Conservation (phyloP, 2,888 invertebrate genomes). For the Dynastes maya region DNA sequence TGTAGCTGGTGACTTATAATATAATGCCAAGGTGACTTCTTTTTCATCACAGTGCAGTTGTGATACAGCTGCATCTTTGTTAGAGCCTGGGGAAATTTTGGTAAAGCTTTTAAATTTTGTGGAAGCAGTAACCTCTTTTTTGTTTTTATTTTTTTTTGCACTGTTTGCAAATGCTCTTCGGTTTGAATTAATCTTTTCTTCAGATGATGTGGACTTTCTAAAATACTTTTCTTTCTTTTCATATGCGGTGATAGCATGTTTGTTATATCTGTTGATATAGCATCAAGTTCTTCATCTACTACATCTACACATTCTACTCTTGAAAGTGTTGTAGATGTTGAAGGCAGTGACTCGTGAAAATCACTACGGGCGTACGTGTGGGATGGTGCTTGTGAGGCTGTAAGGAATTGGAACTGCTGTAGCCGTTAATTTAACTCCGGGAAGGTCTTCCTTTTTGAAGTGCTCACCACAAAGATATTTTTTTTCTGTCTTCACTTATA, state of each 20-base stretch:
- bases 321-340: too few species aligned
- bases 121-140: slow-evolving; percentile 20
- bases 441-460: slow-evolving; percentile 21
- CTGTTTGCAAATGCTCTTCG: too few species aligned
- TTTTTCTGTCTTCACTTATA: slow-evolving; percentile 12
- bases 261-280: too few species aligned
- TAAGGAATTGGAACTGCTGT: slow-evolving; percentile 11
- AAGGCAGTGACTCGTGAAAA: background rate
- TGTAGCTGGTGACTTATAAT: slow-evolving; percentile 41
- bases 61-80: slow-evolving; percentile 36
- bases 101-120: slow-evolving; percentile 17
- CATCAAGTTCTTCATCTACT: too few species aligned
- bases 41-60: slow-evolving; percentile 32
- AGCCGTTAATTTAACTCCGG: background rate
- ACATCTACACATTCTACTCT: too few species aligned
- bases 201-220: too few species aligned
- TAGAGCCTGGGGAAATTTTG: slow-evolving; percentile 2
- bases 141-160: background rate
- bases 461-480: slow-evolving; percentile 18
- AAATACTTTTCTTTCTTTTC: too few species aligned
- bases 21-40: slow-evolving; percentile 14
- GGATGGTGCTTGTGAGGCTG: background rate
- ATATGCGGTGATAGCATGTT: too few species aligned
- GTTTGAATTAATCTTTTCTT: too few species aligned
- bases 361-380: background rate